phyloP scores from a whole-genome alignment of 35 echinoderm and acorn worm genomes.

The Heliocidaris tuberculata region DNA sequence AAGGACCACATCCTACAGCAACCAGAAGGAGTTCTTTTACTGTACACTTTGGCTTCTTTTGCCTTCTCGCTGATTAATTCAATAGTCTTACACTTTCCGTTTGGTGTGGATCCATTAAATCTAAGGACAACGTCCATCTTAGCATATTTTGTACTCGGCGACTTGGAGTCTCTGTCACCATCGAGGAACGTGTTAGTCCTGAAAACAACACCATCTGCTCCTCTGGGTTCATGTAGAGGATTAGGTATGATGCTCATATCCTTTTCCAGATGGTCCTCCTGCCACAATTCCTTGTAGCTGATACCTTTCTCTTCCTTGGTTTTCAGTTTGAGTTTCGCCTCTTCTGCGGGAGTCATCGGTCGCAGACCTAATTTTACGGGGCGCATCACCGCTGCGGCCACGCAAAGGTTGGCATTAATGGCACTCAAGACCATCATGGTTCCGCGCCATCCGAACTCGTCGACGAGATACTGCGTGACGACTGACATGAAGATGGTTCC shows the following conservation, averaged over 20 bases:
- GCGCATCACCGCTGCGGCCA: not conserved
- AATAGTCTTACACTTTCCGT: not conserved
- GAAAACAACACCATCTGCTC: not conserved
- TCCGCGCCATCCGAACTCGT: slow-evolving; percentile 14
- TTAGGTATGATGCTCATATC: not conserved
- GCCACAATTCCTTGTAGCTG: not conserved
- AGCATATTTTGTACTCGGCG: not conserved
- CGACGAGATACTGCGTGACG: not conserved
- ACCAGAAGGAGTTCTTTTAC: not conserved
- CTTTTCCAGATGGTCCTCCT: not conserved
- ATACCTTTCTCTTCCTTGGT: not conserved
- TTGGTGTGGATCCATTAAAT: not conserved
- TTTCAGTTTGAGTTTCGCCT: not conserved
- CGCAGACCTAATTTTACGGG: not conserved
- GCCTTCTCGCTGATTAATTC: not conserved
- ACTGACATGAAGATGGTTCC: slow-evolving; percentile 27
- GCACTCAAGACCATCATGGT: slow-evolving; percentile 19
- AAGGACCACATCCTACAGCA: not conserved
- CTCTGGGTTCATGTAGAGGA: not conserved
- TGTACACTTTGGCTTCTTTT: not conserved
- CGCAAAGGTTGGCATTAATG: slow-evolving; percentile 10
- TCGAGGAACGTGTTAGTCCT: not conserved
- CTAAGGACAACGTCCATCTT: not conserved
- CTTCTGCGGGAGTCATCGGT: not conserved
- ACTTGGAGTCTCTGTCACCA: not conserved